Evolutionary conservation across 2,888 invertebrate species (phyloP).

Genomic region (Biston stratarius): DNA sequence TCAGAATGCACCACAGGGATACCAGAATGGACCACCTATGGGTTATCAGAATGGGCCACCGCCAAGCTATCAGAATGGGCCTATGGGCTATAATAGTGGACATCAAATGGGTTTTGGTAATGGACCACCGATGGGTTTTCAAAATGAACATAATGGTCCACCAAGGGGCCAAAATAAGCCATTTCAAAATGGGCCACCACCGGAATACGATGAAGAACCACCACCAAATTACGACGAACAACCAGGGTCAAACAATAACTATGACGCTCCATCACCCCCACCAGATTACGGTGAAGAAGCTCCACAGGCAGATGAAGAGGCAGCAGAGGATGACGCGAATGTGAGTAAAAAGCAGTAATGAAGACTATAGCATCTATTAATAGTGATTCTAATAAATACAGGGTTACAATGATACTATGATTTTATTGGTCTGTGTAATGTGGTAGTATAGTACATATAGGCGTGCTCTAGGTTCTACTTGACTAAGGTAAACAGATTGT

Average conservation of each 20-base stretch:
- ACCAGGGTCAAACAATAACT: too few species aligned
- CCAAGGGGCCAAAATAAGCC: not conserved
- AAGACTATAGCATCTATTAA: not conserved
- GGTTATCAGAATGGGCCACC: not conserved
- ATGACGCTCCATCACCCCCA: not conserved
- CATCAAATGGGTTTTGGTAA: not conserved
- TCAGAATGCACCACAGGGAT: not conserved
- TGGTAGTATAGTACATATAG: too few species aligned
- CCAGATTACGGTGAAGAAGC: too few species aligned
- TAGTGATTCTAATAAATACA: too few species aligned
- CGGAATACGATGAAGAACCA: not conserved
- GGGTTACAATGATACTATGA: too few species aligned
- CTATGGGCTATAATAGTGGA: not conserved
- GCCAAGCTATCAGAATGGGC: not conserved
- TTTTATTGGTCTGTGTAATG: too few species aligned
- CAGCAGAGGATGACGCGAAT: not conserved
- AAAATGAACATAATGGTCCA: not conserved
- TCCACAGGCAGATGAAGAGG: too few species aligned
- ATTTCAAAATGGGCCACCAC: not conserved
- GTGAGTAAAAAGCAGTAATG: not conserved
- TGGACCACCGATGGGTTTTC: not conserved
- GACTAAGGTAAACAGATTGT: too few species aligned
- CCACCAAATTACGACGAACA: too few species aligned
- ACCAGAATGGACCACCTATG: not conserved
- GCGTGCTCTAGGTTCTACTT: too few species aligned